Evolutionary conservation across 2,113 vertebrate genomes (phyloP).

Genomic region (Nothoprocta pentlandii): DNA sequence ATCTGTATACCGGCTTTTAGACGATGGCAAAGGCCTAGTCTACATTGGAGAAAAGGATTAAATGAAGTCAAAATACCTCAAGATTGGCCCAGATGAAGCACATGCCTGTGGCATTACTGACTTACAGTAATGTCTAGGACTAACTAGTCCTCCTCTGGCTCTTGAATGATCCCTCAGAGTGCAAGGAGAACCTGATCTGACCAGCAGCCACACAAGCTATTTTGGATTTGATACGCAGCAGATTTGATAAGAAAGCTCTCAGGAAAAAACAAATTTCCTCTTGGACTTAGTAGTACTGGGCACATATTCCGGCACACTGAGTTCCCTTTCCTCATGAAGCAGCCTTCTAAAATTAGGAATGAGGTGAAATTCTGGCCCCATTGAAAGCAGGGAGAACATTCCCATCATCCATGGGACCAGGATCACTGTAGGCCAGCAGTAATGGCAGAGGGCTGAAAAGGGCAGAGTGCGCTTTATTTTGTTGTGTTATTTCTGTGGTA

Average conservation of each 20-base stretch:
- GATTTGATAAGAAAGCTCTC: constrained; percentile 73
- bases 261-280: constrained; percentile 73
- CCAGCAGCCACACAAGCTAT: constrained; percentile 41
- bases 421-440: background rate
- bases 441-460: background rate
- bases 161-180: background rate
- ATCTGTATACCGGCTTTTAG: background rate
- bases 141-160: background rate
- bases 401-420: background rate
- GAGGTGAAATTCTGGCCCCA: background rate
- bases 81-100: background rate
- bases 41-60: background rate
- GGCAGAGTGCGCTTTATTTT: background rate
- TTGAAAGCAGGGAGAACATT: background rate
- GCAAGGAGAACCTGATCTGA: constrained; percentile 2
- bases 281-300: constrained; percentile 40
- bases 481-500: background rate
- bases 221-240: constrained; percentile 45
- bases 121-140: background rate
- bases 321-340: constrained; percentile 55
- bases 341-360: constrained; percentile 66
- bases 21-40: background rate
- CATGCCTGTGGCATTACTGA: background rate
- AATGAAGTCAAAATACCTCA: background rate
- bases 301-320: constrained; percentile 47